Evolutionary conservation across 2,797 vertebrate species (phyloP).

Genomic region (Glossophaga mutica): DNA sequence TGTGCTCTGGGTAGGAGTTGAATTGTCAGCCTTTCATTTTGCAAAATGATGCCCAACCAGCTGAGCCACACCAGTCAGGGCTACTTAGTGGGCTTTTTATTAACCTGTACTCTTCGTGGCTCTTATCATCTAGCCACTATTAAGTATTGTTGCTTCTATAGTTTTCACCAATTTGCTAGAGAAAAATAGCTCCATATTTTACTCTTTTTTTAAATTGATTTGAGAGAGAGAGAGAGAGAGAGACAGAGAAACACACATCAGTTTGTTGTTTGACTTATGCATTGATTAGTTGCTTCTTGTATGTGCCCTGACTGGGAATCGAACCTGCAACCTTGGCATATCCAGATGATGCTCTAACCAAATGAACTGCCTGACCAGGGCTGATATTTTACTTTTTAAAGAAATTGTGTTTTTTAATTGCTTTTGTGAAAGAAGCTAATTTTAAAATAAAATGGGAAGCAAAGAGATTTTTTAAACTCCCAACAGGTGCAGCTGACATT

Average conservation of each 20-base stretch:
- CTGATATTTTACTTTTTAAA: neutral
- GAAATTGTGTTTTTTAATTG: neutral
- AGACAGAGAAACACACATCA: neutral
- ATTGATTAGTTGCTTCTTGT: neutral
- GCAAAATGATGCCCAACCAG: too few species aligned
- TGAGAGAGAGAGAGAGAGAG: neutral
- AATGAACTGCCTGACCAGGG: neutral
- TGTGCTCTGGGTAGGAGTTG: too few species aligned
- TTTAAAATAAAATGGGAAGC: neutral
- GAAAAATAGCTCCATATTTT: neutral
- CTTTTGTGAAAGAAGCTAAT: constrained; percentile 1
- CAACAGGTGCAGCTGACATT: neutral
- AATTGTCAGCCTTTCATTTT: too few species aligned
- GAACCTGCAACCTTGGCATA: neutral
- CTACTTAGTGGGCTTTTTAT: neutral
- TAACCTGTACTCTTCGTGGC: neutral
- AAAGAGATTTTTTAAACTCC: neutral
- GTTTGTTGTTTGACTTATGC: neutral
- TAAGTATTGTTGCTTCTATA: neutral
- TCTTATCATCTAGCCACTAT: neutral
- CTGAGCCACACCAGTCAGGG: too few species aligned
- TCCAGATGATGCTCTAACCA: neutral
- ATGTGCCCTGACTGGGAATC: neutral
- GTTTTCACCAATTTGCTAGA: neutral
- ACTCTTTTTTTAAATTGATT: neutral